Evolutionary conservation across 2,113 vertebrate genomes (phyloP).

Genomic region (Oplegnathus fasciatus): DNA sequence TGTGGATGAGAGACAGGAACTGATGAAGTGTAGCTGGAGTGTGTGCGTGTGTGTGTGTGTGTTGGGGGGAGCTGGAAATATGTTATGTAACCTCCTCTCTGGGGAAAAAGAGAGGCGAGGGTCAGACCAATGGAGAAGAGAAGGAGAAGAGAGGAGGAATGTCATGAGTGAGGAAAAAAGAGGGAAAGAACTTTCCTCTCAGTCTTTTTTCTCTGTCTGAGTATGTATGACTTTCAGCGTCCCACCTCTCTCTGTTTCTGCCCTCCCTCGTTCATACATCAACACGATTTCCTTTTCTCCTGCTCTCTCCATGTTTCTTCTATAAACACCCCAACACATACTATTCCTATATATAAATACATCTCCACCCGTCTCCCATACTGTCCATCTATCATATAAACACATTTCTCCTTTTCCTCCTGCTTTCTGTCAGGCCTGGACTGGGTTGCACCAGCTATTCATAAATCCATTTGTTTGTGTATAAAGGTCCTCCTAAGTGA

Average conservation of each 20-base stretch:
- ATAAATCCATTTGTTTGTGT: not conserved
- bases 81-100: conserved; percentile 82
- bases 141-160: conserved; percentile 55
- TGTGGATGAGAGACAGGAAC: conserved; percentile 49
- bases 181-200: conserved; percentile 50
- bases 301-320: conserved; percentile 19
- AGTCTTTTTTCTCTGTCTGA: conserved; percentile 18
- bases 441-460: not conserved
- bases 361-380: not conserved
- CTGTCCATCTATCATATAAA: conserved; percentile 12
- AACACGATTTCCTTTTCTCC: conserved; percentile 31
- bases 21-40: conserved; percentile 72
- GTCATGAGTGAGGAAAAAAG: conserved; percentile 40
- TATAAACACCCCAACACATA: conserved; percentile 43
- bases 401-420: conserved; percentile 1
- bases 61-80: conserved; percentile 73
- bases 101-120: conserved; percentile 59
- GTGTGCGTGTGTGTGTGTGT: conserved; percentile 38
- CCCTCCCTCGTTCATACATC: conserved; percentile 30
- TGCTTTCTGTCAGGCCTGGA: conserved; percentile 17
- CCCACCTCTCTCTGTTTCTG: conserved; percentile 11
- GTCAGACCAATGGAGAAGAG: conserved; percentile 55
- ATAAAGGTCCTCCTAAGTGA: not conserved
- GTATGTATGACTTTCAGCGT: conserved; percentile 38
- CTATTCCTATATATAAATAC: conserved; percentile 22